phyloP scores from a whole-genome alignment of 2,888 invertebrate genomes.

The Gastrophysa polygoni region DNA sequence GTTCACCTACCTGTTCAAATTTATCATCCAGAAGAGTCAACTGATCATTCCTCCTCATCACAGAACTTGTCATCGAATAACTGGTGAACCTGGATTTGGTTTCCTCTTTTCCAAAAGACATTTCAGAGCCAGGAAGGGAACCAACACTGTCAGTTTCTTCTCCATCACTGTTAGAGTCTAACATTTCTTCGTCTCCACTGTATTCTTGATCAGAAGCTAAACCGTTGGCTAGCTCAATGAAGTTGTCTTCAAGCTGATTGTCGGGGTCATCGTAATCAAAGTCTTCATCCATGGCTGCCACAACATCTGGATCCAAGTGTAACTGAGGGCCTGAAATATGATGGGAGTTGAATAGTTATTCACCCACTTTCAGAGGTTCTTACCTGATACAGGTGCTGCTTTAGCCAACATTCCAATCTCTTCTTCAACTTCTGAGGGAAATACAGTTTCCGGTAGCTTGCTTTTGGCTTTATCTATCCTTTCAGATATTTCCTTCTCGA shows the following conservation, averaged over 20 bases:
- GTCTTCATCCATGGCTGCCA: conserved; percentile 92
- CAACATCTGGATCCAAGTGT: conserved; percentile 89
- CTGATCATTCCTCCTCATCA: conserved; percentile 83
- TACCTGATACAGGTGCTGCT: conserved; percentile 73
- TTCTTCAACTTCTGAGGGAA: conserved; percentile 70
- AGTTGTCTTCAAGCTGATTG: conserved; percentile 90
- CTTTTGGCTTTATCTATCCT: conserved; percentile 24
- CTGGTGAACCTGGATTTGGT: conserved; percentile 88
- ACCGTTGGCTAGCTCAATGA: conserved; percentile 80
- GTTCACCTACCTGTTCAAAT: conserved; percentile 79
- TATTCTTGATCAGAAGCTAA: conserved; percentile 59
- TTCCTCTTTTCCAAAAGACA: conserved; percentile 69
- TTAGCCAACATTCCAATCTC: conserved; percentile 82
- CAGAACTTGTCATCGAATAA: conserved; percentile 93
- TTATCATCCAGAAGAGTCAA: conserved; percentile 81
- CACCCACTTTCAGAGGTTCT: not conserved
- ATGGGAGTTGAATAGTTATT: too few relatives aligned
- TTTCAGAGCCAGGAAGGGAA: conserved; percentile 58
- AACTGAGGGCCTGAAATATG: conserved; percentile 61
- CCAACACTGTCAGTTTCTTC: conserved; percentile 59
- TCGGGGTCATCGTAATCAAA: conserved; percentile 84
- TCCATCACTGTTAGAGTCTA: conserved; percentile 47
- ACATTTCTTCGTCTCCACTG: conserved; percentile 60
- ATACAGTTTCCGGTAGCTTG: conserved; percentile 47
- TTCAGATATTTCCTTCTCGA: conserved; percentile 41